phyloP scores from a whole-genome alignment of 1,140 invertebrate genomes.

The Scaptomyza montana region DNA sequence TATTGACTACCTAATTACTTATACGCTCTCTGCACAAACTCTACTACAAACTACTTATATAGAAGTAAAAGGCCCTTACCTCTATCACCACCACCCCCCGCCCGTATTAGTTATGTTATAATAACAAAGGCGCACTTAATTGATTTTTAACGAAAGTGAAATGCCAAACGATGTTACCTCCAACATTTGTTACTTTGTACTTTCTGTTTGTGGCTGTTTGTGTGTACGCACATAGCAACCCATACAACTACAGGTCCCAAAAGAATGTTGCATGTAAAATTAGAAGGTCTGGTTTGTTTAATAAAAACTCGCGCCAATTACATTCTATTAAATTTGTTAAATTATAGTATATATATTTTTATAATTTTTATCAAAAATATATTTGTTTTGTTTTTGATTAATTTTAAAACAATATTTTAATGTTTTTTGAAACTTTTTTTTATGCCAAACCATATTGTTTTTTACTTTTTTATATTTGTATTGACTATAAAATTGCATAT shows the following conservation, averaged over 20 bases:
- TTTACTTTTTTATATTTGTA: too few species aligned
- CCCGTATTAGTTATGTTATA: slow-evolving; percentile 4
- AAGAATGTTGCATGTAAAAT: neutral
- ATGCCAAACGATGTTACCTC: slow-evolving; percentile 10
- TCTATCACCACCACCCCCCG: neutral
- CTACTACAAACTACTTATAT: neutral
- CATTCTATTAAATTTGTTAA: too few species aligned
- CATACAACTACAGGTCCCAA: neutral
- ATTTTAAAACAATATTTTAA: too few species aligned
- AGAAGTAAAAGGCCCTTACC: neutral
- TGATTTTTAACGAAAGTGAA: slow-evolving; percentile 35
- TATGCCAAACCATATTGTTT: too few species aligned
- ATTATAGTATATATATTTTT: too few species aligned
- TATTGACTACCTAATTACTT: slow-evolving; percentile 46
- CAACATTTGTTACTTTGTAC: neutral
- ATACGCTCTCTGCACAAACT: slow-evolving; percentile 8
- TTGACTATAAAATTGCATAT: too few species aligned
- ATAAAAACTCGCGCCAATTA: too few species aligned
- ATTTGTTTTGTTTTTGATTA: too few species aligned
- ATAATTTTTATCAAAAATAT: too few species aligned
- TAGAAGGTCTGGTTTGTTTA: too few species aligned
- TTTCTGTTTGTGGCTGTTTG: slow-evolving; percentile 2
- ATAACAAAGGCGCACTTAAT: slow-evolving; percentile 27
- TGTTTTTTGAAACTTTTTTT: too few species aligned
- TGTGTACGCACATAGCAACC: neutral